Percentiles rank a stretch among this genome's conserved stretches.
Evolutionary conservation across 2,888 invertebrate species (phyloP).

Genomic region (Drosophila multiciliata): DNA sequence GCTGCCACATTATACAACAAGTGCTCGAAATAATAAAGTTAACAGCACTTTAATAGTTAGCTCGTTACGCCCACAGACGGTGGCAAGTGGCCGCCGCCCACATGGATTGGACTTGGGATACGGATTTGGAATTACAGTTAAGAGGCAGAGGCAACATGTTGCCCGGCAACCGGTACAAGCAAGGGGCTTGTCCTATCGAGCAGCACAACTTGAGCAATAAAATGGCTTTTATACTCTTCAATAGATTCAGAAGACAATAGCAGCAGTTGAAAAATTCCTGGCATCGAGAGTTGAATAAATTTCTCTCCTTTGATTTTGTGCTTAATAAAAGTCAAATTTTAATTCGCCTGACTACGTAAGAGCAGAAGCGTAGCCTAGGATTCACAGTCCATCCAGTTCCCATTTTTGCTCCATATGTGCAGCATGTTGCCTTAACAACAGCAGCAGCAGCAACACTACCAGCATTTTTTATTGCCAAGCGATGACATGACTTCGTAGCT

Average conservation of each 20-base stretch:
- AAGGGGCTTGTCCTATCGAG: slow-evolving; percentile 76
- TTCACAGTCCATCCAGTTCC: neutral
- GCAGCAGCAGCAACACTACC: slow-evolving; percentile 10
- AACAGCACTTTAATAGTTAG: slow-evolving; percentile 80
- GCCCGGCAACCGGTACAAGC: slow-evolving; percentile 74
- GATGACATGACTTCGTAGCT: slow-evolving; percentile 70
- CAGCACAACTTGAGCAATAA: slow-evolving; percentile 79
- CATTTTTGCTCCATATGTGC: slow-evolving; percentile 39
- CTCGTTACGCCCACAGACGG: slow-evolving; percentile 40
- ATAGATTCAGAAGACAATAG: slow-evolving; percentile 23
- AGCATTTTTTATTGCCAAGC: slow-evolving; percentile 62
- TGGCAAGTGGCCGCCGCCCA: slow-evolving; percentile 52
- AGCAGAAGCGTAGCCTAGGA: slow-evolving; percentile 1
- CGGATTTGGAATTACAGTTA: slow-evolving; percentile 44
- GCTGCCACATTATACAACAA: slow-evolving; percentile 77
- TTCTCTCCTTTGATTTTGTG: slow-evolving; percentile 76
- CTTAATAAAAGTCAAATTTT: slow-evolving; percentile 80
- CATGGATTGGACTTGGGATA: slow-evolving; percentile 52
- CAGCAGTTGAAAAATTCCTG: slow-evolving; percentile 62
- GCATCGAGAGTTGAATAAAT: slow-evolving; percentile 65
- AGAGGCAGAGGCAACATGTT: slow-evolving; percentile 67
- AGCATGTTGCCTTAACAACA: slow-evolving; percentile 25
- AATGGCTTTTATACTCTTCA: slow-evolving; percentile 71
- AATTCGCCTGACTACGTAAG: slow-evolving; percentile 77
- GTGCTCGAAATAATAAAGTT: slow-evolving; percentile 81